These are phyloP conservation scores for Drosophila niveifrons DNA, from an alignment of 2,888 invertebrate genomes.

Conservation along the genomic window DNA sequence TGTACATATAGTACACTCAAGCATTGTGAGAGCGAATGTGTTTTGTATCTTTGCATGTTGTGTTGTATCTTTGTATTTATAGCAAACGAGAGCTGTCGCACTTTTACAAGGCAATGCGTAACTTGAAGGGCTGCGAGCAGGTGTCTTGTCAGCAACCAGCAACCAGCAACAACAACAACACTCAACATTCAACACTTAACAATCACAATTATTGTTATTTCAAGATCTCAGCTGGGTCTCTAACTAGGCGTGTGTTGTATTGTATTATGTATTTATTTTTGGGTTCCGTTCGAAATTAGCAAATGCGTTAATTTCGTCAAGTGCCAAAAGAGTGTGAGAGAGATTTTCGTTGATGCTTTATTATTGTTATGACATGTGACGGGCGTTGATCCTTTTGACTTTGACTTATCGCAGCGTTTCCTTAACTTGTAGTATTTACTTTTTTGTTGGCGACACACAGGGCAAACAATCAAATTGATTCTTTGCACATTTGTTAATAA, in stretches of 20 bases:
- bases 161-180: constrained; percentile 18
- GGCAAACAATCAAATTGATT: constrained; percentile 67
- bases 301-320: constrained; percentile 31
- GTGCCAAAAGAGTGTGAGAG: constrained; percentile 3
- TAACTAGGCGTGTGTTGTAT: constrained; percentile 25
- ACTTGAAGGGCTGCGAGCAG: constrained; percentile 39
- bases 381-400: constrained; percentile 48
- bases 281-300: constrained; percentile 26
- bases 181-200: constrained; percentile 36
- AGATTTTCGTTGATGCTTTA: constrained; percentile 5
- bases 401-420: constrained; percentile 46
- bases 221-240: constrained; percentile 5
- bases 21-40: constrained; percentile 8
- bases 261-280: constrained; percentile 34
- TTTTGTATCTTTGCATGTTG: constrained; percentile 12
- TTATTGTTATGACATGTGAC: constrained; percentile 15
- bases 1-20: neutral
- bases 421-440: constrained; percentile 25
- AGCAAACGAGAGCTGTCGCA: constrained; percentile 53
- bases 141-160: constrained; percentile 37
- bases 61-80: constrained; percentile 55
- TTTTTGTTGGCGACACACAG: constrained; percentile 2
- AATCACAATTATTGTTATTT: constrained; percentile 55
- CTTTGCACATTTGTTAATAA: constrained; percentile 45
- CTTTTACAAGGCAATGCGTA: constrained; percentile 34